Conservation (phyloP, 2,888 invertebrate species). For the Drosophila neotestacea region DNA sequence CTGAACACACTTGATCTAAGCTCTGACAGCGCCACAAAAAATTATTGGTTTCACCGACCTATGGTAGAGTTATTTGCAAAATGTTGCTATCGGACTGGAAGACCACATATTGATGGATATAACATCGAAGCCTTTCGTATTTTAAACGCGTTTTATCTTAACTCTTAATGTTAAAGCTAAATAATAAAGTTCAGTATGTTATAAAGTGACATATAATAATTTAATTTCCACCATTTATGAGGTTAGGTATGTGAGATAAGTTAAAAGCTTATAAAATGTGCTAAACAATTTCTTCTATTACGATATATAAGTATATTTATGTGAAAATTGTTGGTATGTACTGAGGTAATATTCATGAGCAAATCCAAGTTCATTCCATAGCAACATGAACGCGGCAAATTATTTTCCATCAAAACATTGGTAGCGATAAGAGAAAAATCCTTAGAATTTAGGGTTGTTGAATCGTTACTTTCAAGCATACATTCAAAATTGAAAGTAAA, state of each 20-base stretch:
- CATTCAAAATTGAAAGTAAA: slow-evolving; percentile 54
- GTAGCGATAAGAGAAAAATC: slow-evolving; percentile 42
- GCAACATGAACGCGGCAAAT: slow-evolving; percentile 49
- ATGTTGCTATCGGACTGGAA: slow-evolving; percentile 88
- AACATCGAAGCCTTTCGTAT: slow-evolving; percentile 92
- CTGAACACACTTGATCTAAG: slow-evolving; percentile 91
- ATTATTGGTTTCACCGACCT: slow-evolving; percentile 92
- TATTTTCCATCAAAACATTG: slow-evolving; percentile 73
- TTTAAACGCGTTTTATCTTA: slow-evolving; percentile 92
- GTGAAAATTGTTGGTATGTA: neutral
- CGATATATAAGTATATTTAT: too few species aligned
- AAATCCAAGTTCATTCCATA: slow-evolving; percentile 31
- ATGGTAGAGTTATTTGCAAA: slow-evolving; percentile 88
- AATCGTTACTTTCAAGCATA: slow-evolving; percentile 34
- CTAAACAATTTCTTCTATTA: too few species aligned
- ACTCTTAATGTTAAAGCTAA: slow-evolving; percentile 72
- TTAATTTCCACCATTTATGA: neutral
- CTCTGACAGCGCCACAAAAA: slow-evolving; percentile 86
- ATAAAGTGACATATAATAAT: neutral
- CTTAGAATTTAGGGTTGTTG: slow-evolving; percentile 38
- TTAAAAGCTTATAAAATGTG: neutral
- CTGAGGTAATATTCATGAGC: neutral
- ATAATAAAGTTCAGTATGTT: slow-evolving; percentile 23
- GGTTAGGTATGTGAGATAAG: neutral
- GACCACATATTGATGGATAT: slow-evolving; percentile 90